Evolutionary conservation across 2,113 vertebrate species (phyloP), one percentile per base, ranked within the genome.

Genomic region (Leptocoma aspasia): DNA sequence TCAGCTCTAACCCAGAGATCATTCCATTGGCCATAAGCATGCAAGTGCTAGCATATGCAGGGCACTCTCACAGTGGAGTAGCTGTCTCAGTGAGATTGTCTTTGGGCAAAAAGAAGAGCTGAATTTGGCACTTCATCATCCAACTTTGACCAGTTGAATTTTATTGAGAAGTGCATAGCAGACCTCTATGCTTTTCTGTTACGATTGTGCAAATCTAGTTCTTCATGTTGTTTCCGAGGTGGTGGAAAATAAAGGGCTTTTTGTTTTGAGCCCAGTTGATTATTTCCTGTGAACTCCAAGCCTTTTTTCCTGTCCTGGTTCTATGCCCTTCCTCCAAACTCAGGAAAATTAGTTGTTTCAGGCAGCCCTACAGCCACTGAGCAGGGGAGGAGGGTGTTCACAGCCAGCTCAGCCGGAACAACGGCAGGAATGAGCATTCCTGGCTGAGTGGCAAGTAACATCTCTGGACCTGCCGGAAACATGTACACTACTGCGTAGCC

Each of bases 211-310:
- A 68, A 54, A 81, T 65, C 17, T 65, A 45, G 45, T 80, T 88
- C 28, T 83, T 92, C 21, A 2, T 19, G 37, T 72, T 72, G 13
- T 82, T 91, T 92, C 59, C 68, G 77, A 78, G 24, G 64, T 39
- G 27, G 64, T 66, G 52, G 60, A 60, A 93, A 89, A 89, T 52
- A 87, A 94, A 94, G 15, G 26, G 37, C 37, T 83, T 86, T 92
- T 92, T 90, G 50, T 30, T 82, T 84, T 10, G 16, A 31, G 35
- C 10, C 72, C n/a, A 28, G 5, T 26, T 35, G 72, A 52, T 76
- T 86, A 71, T 77, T 85, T 85, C 37, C 61, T 60, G 24, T 69
- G 49, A 88, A 77, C 52, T 59, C 20, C 37, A 65, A 50, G 50
- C 35, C 12, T 31, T 53, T 79, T 85, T 54, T 66, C 27, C 18